Evolutionary conservation across 2,888 invertebrate species (phyloP).

Genomic region (Apotomis turbidana): DNA sequence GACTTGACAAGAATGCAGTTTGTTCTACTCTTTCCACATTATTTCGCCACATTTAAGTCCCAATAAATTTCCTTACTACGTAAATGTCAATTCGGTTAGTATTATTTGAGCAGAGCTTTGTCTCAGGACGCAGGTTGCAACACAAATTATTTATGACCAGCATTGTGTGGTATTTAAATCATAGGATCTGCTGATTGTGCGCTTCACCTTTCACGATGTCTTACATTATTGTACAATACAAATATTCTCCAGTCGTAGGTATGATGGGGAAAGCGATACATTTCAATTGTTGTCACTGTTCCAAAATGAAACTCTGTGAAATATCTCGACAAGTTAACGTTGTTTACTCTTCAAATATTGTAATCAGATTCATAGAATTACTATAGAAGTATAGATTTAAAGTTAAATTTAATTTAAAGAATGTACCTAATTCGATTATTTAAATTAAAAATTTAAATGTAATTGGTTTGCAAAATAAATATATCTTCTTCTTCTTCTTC

Average conservation of each 20-base stretch:
- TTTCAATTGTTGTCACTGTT: too few species aligned
- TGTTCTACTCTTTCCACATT: slow-evolving; percentile 11
- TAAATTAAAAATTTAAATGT: too few species aligned
- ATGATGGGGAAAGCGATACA: too few species aligned
- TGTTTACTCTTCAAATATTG: too few species aligned
- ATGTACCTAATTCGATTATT: too few species aligned
- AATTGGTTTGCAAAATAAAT: too few species aligned
- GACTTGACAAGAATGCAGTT: neutral
- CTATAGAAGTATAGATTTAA: too few species aligned
- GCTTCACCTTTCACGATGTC: slow-evolving; percentile 79
- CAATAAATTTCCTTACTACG: slow-evolving; percentile 52
- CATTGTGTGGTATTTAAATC: slow-evolving; percentile 79
- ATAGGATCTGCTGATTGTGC: slow-evolving; percentile 74
- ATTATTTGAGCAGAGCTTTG: slow-evolving; percentile 52
- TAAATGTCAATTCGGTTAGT: slow-evolving; percentile 72
- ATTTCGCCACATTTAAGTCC: slow-evolving; percentile 12
- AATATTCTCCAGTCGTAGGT: slow-evolving; percentile 1
- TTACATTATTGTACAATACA: slow-evolving; percentile 42
- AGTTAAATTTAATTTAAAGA: too few species aligned
- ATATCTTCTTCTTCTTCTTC: too few species aligned
- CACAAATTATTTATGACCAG: slow-evolving; percentile 57
- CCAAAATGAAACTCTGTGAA: too few species aligned
- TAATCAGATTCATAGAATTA: too few species aligned
- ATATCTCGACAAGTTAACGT: too few species aligned
- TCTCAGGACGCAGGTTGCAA: slow-evolving; percentile 52